Evolutionary conservation across 2,888 invertebrate species (phyloP), one percentile per base, ranked within the genome.

Genomic region (Plebejus melissa): DNA sequence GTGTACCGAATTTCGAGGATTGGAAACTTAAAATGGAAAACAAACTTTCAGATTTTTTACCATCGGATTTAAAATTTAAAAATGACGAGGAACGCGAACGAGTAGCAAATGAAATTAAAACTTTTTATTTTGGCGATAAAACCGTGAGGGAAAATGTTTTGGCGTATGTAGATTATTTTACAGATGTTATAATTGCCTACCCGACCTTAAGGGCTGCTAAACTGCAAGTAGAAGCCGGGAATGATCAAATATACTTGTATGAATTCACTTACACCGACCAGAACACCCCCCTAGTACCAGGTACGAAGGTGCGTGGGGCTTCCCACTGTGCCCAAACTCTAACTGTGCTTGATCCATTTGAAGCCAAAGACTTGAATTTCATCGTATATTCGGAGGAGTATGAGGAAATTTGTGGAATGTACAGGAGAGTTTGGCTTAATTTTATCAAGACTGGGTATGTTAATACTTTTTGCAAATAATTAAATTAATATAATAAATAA

Each of bases 151-250:
- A 79, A 0, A 82, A 76, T 28, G 65, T 83, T 72, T 65, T 82
- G n/a, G 16, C 76, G 4, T 86, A 78, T 58, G 76, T 82, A 6
- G 69, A 82, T 70, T 88, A 81, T 60, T 82, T 83, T 74, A 77
- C 85, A 5, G 92, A 95, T 93, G 50, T 82, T 5, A 0, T 83
- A 0, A 84, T 87, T 77, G 79, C 77, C 2, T 85, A 83, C 50
- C 80, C 85, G 4, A 83, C 82, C 71, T 76, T 84, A 4, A 82
- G 83, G 76, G 80, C 83, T 4, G 77, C 83, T 2, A 83, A 81
- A 65, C 41, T 85, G 32, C 83, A 83, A 74, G 74, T 80, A 16
- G 77, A 79, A 54, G 77, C 79, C 28, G 83, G 84, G 1, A 80
- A 85, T 74, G 76, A 86, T 65, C 77, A 82, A 69, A 81, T 87